Evolutionary conservation across 2,888 invertebrate genomes (phyloP).

Genomic region (Calliphora vomitoria): DNA sequence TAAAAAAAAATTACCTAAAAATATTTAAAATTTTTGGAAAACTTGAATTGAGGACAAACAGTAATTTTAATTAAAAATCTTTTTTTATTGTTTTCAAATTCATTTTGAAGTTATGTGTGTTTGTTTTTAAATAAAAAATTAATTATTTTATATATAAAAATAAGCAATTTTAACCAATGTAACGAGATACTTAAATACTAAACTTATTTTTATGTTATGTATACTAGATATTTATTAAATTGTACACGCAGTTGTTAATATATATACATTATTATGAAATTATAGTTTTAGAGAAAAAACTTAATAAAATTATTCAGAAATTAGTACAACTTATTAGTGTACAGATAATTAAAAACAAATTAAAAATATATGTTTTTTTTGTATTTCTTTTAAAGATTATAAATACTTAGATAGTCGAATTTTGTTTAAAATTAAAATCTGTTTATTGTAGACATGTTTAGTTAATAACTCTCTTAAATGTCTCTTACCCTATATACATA

Average conservation of each 20-base stretch:
- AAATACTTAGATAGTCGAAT: too few species aligned
- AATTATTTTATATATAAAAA: conserved; percentile 37
- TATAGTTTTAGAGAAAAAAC: conserved; percentile 4
- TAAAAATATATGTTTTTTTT: conserved; percentile 1
- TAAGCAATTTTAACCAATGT: conserved; percentile 41
- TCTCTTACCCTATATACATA: too few species aligned
- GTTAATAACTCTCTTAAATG: too few species aligned
- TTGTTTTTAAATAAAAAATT: conserved; percentile 4
- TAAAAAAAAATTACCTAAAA: too few species aligned
- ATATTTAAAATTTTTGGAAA: too few species aligned
- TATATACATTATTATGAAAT: conserved; percentile 39
- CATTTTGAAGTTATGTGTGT: conserved; percentile 39
- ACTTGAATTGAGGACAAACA: neutral
- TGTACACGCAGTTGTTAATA: conserved; percentile 8
- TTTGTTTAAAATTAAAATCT: too few species aligned
- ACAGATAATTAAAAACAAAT: neutral
- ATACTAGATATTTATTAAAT: conserved; percentile 8
- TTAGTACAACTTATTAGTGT: neutral
- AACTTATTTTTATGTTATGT: neutral
- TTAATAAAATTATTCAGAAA: neutral
- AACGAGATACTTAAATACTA: conserved; percentile 57
- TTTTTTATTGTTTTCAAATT: conserved; percentile 52
- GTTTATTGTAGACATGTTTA: too few species aligned
- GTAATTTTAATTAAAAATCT: conserved; percentile 30
- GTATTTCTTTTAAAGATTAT: too few species aligned